Evolutionary conservation across 2,888 invertebrate genomes (phyloP).

Genomic region (Deroplatys truncata): DNA sequence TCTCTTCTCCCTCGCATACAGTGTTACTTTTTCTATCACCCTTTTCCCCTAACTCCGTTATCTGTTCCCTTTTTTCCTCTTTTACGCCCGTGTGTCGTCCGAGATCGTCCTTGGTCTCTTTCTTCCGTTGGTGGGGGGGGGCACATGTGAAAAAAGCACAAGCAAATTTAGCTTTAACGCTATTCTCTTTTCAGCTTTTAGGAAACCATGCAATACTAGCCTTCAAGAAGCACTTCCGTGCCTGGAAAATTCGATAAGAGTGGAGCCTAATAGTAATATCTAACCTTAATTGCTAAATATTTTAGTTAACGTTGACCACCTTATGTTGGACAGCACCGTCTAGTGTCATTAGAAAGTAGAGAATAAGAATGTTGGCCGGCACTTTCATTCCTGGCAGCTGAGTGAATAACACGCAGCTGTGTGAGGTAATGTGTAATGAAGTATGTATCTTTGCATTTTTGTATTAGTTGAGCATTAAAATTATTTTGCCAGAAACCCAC

Average conservation of each 20-base stretch:
- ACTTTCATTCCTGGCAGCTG: no score
- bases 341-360: no score
- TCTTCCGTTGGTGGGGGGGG: neutral
- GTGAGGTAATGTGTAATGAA: no score
- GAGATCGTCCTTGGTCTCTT: neutral
- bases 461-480: no score
- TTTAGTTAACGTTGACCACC: no score
- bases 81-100: neutral
- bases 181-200: neutral
- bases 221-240: neutral
- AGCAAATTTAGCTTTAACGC: neutral
- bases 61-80: neutral
- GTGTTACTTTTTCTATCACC: neutral
- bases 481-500: no score
- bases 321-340: no score
- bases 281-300: no score
- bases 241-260: neutral
- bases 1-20: neutral
- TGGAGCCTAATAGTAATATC: neutral
- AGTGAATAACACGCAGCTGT: no score
- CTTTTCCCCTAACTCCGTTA: neutral
- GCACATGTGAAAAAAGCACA: neutral
- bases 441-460: no score
- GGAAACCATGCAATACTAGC: neutral
- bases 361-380: no score